These are phyloP conservation scores for Drosophila yakuba DNA, from an alignment of 1,140 invertebrate species.

Conservation along the genomic window DNA sequence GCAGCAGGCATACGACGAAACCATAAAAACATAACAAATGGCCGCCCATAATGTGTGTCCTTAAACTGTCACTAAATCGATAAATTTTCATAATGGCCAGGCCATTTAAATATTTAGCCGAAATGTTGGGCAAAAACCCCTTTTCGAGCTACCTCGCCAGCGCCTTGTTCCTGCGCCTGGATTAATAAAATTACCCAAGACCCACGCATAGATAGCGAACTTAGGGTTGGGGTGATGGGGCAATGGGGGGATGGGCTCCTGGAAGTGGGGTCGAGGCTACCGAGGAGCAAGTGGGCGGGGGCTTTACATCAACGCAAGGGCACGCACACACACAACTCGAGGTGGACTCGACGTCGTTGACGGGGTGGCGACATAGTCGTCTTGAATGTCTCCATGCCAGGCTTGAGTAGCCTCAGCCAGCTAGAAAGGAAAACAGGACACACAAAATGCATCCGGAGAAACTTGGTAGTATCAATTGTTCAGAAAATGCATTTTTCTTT, in stretches of 20 bases:
- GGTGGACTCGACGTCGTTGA: slow-evolving; percentile 51
- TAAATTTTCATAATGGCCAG: slow-evolving; percentile 82
- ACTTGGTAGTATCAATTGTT: background rate
- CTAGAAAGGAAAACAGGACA: slow-evolving; percentile 11
- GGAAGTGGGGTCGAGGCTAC: background rate
- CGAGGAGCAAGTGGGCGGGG: background rate
- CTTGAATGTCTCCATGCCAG: slow-evolving; percentile 60
- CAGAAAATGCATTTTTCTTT: background rate
- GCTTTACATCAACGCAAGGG: slow-evolving; percentile 73
- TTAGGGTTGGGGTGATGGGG: background rate
- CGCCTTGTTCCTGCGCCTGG: slow-evolving; percentile 44
- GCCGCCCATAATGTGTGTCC: slow-evolving; percentile 79
- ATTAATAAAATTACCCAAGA: slow-evolving; percentile 81
- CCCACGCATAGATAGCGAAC: slow-evolving; percentile 64
- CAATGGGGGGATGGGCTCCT: background rate
- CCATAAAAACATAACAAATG: slow-evolving; percentile 83
- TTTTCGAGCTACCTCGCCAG: slow-evolving; percentile 29
- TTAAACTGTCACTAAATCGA: slow-evolving; percentile 83
- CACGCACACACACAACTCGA: slow-evolving; percentile 65
- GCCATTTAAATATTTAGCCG: slow-evolving; percentile 81
- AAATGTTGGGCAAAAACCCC: slow-evolving; percentile 51
- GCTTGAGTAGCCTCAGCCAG: slow-evolving; percentile 69
- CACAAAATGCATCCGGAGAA: slow-evolving; percentile 8
- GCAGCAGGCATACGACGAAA: slow-evolving; percentile 73
- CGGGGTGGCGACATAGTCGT: slow-evolving; percentile 51